A percentile compares a stretch with the other conserved stretches of the same genome.
Conservation (phyloP, 2,797 vertebrate genomes). For the Tokudaia muenninki region DNA sequence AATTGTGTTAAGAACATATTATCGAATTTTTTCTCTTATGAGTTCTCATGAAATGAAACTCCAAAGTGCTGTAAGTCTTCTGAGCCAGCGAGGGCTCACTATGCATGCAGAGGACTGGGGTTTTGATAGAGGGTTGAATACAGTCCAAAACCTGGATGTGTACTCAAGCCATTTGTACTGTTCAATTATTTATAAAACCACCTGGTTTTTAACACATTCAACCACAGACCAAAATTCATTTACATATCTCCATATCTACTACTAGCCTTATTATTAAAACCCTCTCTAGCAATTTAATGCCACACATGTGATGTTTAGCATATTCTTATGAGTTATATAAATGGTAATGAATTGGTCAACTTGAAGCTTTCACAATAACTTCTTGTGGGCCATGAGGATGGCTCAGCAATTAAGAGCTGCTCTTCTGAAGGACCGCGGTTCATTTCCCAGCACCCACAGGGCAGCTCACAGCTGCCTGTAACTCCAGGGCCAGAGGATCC, state of each 20-base stretch:
- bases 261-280: background rate
- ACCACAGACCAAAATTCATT: slow-evolving; percentile 10
- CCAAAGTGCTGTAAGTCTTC: slow-evolving; percentile 40
- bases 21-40: slow-evolving; percentile 44
- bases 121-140: slow-evolving; percentile 21
- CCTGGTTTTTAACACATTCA: slow-evolving; percentile 20
- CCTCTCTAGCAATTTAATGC: slow-evolving; percentile 35
- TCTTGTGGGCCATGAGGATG: background rate
- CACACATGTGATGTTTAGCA: slow-evolving; percentile 55
- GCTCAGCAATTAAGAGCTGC: background rate
- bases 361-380: slow-evolving; percentile 48
- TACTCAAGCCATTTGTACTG: background rate
- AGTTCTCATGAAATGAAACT: slow-evolving; percentile 47
- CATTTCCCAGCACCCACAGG: background rate
- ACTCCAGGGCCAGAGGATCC: background rate
- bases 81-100: slow-evolving; percentile 28
- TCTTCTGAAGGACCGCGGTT: background rate
- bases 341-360: slow-evolving; percentile 35
- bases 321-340: slow-evolving; percentile 60
- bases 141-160: background rate
- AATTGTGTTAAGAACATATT: slow-evolving; percentile 21
- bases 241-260: slow-evolving; percentile 15
- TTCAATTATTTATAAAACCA: slow-evolving; percentile 61
- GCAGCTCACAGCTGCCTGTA: background rate
- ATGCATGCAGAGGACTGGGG: background rate